Evolutionary conservation across 2,888 invertebrate genomes (phyloP).

Genomic region (Amitus sp.): DNA sequence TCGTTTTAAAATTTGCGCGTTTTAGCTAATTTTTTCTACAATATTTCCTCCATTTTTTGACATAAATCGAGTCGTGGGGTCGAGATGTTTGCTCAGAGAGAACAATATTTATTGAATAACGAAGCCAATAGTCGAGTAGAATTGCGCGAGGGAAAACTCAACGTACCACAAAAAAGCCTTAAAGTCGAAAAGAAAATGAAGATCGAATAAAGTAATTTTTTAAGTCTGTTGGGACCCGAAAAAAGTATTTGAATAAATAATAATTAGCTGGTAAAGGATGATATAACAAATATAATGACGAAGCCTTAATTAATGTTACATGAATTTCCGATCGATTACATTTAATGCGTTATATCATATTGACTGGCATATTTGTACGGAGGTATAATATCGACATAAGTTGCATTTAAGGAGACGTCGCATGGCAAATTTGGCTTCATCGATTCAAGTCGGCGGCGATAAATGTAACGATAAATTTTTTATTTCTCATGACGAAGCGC

Average conservation of each 20-base stretch:
- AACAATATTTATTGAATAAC: constrained; percentile 1
- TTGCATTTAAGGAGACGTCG: constrained; percentile 50
- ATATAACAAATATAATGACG: constrained; percentile 40
- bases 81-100: constrained; percentile 5
- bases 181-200: constrained; percentile 32
- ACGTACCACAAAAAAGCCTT: constrained; percentile 41
- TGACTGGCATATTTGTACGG: constrained; percentile 17
- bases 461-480: not conserved
- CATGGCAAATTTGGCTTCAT: constrained; percentile 49
- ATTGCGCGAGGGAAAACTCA: constrained; percentile 19
- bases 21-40: not conserved
- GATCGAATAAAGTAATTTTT: constrained; percentile 48
- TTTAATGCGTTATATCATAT: constrained; percentile 49
- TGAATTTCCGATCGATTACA: constrained; percentile 53
- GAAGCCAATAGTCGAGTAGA: constrained; percentile 7
- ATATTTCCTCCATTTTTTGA: not conserved
- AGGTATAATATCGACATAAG: constrained; percentile 34
- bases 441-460: not conserved
- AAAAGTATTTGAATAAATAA: constrained; percentile 54
- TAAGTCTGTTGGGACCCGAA: constrained; percentile 60
- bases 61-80: not conserved
- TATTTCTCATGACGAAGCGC: not conserved
- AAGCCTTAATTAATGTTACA: constrained; percentile 50
- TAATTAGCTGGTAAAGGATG: constrained; percentile 56
- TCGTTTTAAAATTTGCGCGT: too few species aligned